phyloP scores from a whole-genome alignment of 2,888 invertebrate species.

The Drosophila seclusa region DNA sequence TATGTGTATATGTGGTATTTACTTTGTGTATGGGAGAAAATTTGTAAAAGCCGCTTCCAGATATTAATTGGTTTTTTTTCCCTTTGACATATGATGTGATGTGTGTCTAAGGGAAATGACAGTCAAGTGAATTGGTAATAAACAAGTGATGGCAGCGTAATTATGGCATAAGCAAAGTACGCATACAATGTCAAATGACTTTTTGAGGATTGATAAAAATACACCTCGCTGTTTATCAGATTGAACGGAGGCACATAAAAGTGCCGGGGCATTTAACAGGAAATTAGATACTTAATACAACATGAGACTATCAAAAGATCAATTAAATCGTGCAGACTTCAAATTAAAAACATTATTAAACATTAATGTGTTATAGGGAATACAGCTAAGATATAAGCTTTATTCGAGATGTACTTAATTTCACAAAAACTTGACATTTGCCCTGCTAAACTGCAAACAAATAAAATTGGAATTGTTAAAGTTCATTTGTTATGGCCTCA shows the following conservation, averaged over 20 bases:
- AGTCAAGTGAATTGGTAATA: constrained; percentile 33
- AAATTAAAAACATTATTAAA: neutral
- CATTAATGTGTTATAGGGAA: neutral
- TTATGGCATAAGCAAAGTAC: constrained; percentile 25
- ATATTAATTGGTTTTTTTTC: constrained; percentile 69
- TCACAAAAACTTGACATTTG: neutral
- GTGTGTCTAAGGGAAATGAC: constrained; percentile 39
- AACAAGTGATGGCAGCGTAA: constrained; percentile 34
- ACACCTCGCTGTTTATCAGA: neutral
- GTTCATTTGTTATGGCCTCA: constrained; percentile 1
- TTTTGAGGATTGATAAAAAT: constrained; percentile 2
- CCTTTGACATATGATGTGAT: constrained; percentile 42
- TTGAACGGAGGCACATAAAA: neutral
- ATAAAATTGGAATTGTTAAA: neutral
- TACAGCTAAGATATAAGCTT: neutral
- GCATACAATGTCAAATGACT: constrained; percentile 13
- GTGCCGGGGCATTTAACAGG: neutral
- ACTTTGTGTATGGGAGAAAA: constrained; percentile 29
- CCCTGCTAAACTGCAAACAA: neutral
- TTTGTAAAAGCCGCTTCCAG: constrained; percentile 55
- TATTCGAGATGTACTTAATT: neutral
- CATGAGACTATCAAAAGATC: neutral
- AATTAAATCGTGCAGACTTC: neutral
- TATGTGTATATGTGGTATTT: neutral
- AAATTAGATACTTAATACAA: constrained; percentile 1